Evolutionary conservation across 1,140 invertebrate genomes (phyloP), one percentile per base, ranked within the genome.

Genomic region (Formica exsecta): DNA sequence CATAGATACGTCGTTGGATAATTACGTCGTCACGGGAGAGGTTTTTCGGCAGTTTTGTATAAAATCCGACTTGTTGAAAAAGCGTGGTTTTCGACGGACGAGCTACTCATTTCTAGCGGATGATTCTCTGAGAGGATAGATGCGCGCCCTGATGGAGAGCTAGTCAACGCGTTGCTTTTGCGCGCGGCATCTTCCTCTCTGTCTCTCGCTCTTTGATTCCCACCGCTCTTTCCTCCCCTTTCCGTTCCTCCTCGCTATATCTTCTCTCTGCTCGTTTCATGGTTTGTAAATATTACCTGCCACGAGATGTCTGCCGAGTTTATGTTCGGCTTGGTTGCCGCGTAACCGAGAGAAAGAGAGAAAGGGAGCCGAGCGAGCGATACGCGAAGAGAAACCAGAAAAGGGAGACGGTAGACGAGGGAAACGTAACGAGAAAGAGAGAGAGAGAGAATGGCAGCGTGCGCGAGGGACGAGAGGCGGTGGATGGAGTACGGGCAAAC

Each of bases 271-370:
- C 83, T 86, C 84, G 89, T 92, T 92, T 92, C 90, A 91, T 92
- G 91, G 89, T 91, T 92, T 91, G 91, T 91, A 92, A 89, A 87
- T 91, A 92, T 92, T 91, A 91, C 91, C 87, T 89, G 87, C 87
- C 88, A 83, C 89, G 89, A 89, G 86, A 90, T 85, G 91, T 92
- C 91, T 91, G 80, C 85, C 86, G 91, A 90, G 92, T 93, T 92
- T 89, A 92, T 89, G 91, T 90, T 92, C 54, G 87, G 88, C 92
- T 93, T 91, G 89, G 90, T 92, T 92, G 92, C 86, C 77, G 85
- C 87, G 90, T 91, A 92, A 91, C 90, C 89, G 90, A 91, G 86
- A 91, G 16, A 51, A 4, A 51, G 48, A 51, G 48, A 6, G 48
- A 19, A 19, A 16, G 48, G 16, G 90, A 79, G 61, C 11, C 41